Percentiles rank a stretch among this genome's conserved stretches.
phyloP scores from a whole-genome alignment of 2,113 vertebrate species.

The Burhinus bistriatus region DNA sequence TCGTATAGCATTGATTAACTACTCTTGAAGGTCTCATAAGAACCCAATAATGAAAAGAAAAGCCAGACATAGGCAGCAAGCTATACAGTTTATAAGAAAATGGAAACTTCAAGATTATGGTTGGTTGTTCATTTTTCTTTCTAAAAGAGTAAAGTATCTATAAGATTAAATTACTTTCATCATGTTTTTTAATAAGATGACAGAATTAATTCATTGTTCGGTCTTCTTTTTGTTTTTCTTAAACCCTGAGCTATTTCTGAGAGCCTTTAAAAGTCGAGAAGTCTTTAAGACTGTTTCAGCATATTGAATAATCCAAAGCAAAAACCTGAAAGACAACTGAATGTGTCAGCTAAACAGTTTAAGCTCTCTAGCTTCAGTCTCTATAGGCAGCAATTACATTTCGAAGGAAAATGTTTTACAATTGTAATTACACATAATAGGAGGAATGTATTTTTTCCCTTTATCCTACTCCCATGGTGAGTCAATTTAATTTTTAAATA shows the following conservation, averaged over 20 bases:
- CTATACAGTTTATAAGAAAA: background rate
- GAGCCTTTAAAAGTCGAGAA: slow-evolving; percentile 42
- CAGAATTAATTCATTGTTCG: background rate
- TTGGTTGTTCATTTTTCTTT: background rate
- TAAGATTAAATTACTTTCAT: background rate
- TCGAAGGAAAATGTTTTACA: slow-evolving; percentile 82
- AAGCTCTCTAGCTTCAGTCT: slow-evolving; percentile 67
- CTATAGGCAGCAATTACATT: slow-evolving; percentile 81
- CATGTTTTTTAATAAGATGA: background rate
- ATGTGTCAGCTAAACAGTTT: slow-evolving; percentile 70
- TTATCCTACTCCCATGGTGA: slow-evolving; percentile 79
- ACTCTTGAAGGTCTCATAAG: background rate
- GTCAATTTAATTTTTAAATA: slow-evolving; percentile 87
- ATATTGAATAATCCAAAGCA: slow-evolving; percentile 55
- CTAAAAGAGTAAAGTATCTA: background rate
- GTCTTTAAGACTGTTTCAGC: slow-evolving; percentile 9
- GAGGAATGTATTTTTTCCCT: slow-evolving; percentile 80
- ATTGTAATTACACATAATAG: slow-evolving; percentile 84
- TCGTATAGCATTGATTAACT: background rate
- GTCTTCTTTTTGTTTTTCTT: background rate
- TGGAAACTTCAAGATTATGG: background rate
- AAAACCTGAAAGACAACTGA: slow-evolving; percentile 65
- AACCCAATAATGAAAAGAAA: background rate
- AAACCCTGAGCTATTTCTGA: background rate
- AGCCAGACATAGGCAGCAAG: background rate